These are phyloP conservation scores for Holothuria scabra DNA, from an alignment of 53 echinoderm and acorn worm genomes.

Conservation along the genomic window DNA sequence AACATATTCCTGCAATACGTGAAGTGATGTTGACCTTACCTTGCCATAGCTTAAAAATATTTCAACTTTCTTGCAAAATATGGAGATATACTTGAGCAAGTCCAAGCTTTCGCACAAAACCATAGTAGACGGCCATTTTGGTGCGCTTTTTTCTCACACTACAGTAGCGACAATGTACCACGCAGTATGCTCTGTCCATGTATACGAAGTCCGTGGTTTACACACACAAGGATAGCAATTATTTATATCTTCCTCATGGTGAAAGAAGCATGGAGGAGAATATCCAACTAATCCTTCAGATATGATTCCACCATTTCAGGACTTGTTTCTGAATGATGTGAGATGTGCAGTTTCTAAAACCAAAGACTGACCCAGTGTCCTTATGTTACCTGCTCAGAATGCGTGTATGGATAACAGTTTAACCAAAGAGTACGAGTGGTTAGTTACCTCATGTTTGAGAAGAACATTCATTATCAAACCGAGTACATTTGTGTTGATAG, in stretches of 20 bases:
- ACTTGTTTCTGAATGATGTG: constrained; percentile 9
- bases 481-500: constrained; percentile 59
- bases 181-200: too few relatives aligned
- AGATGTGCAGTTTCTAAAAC: constrained; percentile 64
- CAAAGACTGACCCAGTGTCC: constrained; percentile 17
- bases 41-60: too few relatives aligned
- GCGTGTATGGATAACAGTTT: constrained; percentile 56
- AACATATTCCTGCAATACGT: too few relatives aligned
- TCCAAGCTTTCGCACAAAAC: too few relatives aligned
- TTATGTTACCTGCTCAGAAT: constrained; percentile 73
- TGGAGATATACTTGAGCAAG: too few relatives aligned
- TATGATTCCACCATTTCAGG: neutral
- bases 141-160: too few relatives aligned
- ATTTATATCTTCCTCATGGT: constrained; percentile 51
- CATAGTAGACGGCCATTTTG: too few relatives aligned
- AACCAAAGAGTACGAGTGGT: constrained; percentile 63
- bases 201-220: too few relatives aligned
- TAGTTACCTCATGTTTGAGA: constrained; percentile 54
- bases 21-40: too few relatives aligned
- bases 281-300: constrained; percentile 37
- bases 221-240: constrained; percentile 60
- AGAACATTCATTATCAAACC: neutral
- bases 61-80: too few relatives aligned
- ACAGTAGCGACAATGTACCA: too few relatives aligned
- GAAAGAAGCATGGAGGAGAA: constrained; percentile 43